Conservation (phyloP, 2,113 vertebrate genomes). For the Elaphurus davidianus region DNA sequence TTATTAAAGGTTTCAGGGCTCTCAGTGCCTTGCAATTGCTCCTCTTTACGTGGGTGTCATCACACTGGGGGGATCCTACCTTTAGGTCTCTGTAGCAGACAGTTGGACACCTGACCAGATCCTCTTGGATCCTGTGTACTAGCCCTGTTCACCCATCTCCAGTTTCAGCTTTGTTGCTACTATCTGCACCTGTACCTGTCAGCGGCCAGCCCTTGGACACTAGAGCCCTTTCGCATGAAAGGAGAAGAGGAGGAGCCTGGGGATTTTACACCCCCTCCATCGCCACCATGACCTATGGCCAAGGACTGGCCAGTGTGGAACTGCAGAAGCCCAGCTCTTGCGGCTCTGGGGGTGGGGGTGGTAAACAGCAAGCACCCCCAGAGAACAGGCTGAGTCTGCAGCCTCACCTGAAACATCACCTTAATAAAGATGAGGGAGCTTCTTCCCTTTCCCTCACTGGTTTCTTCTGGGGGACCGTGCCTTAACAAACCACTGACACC, state of each 20-base stretch:
- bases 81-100: neutral
- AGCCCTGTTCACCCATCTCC: neutral
- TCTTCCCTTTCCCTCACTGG: neutral
- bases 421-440: neutral
- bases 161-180: neutral
- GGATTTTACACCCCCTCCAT: neutral
- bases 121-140: neutral
- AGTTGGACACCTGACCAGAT: neutral
- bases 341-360: rapidly evolving
- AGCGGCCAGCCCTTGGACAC: neutral
- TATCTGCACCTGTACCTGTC: neutral
- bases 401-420: neutral
- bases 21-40: too few species aligned
- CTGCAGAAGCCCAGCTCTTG: neutral
- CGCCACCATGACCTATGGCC: neutral
- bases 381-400: neutral
- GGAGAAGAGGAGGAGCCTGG: neutral
- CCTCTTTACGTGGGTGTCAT: neutral
- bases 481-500: neutral
- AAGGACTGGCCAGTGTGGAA: neutral
- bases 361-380: neutral
- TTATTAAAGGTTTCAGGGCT: neutral
- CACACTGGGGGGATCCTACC: too few species aligned
- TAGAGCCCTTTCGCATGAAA: neutral
- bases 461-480: neutral